Base-by-base conservation (phyloP, 2,797 vertebrate species). In the Chloroceryle amazona region DNA sequence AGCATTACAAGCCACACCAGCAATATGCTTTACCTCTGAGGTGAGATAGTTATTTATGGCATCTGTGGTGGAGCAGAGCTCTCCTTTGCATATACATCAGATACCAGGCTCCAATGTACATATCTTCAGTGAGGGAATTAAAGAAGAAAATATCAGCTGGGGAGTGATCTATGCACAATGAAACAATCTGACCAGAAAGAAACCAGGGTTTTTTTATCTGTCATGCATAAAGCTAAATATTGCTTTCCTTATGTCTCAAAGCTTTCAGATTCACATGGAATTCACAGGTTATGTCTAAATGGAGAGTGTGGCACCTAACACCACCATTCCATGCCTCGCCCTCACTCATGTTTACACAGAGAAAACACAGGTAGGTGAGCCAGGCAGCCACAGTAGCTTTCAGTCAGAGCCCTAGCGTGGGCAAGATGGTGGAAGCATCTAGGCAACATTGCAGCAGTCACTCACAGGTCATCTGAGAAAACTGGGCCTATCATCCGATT, bases 11-110 rank as follows among this genome's bases (percentile, higher is more conserved):
- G 61, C 73, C 0, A 0, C 60, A 58, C 51, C 21, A 84, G 82
- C 84, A 91, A 86, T 96, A 91, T 74, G 81, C 39, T 86, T 90
- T 88, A 29, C 47, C 33, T 91, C 70, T 39, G 62, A 63, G 63
- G 54, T 76, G 60, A 81, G 60, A 65, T 35, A 78, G 63, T 83
- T 96, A 88, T 95, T 96, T 94, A 91, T 81, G 44, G 58, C 35
- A 52, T 18, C 70, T 79, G 22, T 72, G 66, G 51, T 70, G 55
- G 60, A 63, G 62, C 73, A 90, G 81, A 72, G 31, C 58, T 84
- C 47, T 94, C 35, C 42, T 42, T 81, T 0, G 1, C 81, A 68
- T 90, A 57, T 60, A 68, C 87, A 93, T 81, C 57, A 82, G 65
- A 9, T 52, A 44, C 44, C 35, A 17, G 21, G 22, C 61, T 93